Conservation (phyloP, 2,888 invertebrate genomes). For the Orthosia gracilis region DNA sequence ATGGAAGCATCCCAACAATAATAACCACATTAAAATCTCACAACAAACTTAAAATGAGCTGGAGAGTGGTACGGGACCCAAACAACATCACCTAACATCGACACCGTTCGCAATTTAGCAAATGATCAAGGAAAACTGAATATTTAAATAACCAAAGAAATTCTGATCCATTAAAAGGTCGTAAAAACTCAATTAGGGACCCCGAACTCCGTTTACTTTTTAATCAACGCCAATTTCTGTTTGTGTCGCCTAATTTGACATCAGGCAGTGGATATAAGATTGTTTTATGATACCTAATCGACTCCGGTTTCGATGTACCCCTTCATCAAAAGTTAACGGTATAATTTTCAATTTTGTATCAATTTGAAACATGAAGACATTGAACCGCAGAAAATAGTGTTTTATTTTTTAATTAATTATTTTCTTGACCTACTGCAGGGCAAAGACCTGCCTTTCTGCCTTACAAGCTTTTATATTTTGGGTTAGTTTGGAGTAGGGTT, state of each 20-base stretch:
- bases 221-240: constrained; percentile 57
- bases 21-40: constrained; percentile 21
- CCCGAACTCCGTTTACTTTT: constrained; percentile 48
- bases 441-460: too few species aligned
- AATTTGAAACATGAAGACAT: constrained; percentile 23
- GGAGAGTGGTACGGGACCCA: not conserved
- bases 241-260: constrained; percentile 51
- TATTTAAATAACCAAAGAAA: constrained; percentile 51
- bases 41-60: constrained; percentile 21
- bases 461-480: too few species aligned
- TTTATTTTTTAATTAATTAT: too few species aligned
- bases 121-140: constrained; percentile 57
- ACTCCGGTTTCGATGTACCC: constrained; percentile 21
- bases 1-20: constrained; percentile 13
- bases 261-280: constrained; percentile 29
- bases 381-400: constrained; percentile 7
- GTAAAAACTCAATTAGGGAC: constrained; percentile 66
- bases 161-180: constrained; percentile 61
- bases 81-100: constrained; percentile 16
- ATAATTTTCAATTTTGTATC: constrained; percentile 24
- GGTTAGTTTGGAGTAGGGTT: too few species aligned
- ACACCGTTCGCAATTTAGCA: constrained; percentile 40
- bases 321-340: constrained; percentile 49
- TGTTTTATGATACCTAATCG: constrained; percentile 55
- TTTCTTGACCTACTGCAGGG: too few species aligned